phyloP scores from a whole-genome alignment of 2,888 invertebrate species.

The Ganaspis brasiliensis region DNA sequence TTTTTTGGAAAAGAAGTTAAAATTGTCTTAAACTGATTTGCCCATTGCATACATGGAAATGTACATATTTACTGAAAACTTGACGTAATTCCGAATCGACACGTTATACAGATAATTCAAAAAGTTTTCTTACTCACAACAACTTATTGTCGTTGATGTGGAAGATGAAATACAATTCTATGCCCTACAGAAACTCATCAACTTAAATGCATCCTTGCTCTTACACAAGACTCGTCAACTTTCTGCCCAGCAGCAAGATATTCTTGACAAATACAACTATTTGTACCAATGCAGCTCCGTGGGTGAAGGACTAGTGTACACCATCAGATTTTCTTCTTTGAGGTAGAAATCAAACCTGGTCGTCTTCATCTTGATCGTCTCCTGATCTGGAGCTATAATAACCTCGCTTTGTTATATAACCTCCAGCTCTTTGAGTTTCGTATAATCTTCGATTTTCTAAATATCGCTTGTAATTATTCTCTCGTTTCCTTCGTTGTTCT shows the following conservation, averaged over 20 bases:
- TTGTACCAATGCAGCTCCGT: constrained; percentile 34
- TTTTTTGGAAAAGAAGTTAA: background rate
- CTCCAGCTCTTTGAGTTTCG: constrained; percentile 73
- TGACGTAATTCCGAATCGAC: constrained; percentile 11
- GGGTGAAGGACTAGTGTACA: constrained; percentile 14
- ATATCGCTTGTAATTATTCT: constrained; percentile 78
- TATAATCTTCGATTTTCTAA: constrained; percentile 78
- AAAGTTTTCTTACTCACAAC: background rate
- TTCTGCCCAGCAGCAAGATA: background rate
- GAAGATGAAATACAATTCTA: background rate
- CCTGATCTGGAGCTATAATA: constrained; percentile 10
- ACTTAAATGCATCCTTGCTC: constrained; percentile 4
- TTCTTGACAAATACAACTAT: background rate
- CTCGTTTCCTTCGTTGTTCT: constrained; percentile 78
- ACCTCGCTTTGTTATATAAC: constrained; percentile 50
- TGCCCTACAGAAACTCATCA: background rate
- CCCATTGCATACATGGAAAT: background rate
- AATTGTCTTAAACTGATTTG: background rate
- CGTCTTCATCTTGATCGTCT: constrained; percentile 15
- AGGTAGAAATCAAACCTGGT: constrained; percentile 12
- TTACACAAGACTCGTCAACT: constrained; percentile 2
- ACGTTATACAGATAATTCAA: background rate
- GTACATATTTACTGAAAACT: constrained; percentile 1
- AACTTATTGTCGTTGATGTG: constrained; percentile 11
- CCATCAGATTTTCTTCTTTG: constrained; percentile 7